Evolutionary conservation across 2,797 vertebrate genomes (phyloP), one percentile per base, ranked within the genome.

Genomic region (Antennarius maculatus): DNA sequence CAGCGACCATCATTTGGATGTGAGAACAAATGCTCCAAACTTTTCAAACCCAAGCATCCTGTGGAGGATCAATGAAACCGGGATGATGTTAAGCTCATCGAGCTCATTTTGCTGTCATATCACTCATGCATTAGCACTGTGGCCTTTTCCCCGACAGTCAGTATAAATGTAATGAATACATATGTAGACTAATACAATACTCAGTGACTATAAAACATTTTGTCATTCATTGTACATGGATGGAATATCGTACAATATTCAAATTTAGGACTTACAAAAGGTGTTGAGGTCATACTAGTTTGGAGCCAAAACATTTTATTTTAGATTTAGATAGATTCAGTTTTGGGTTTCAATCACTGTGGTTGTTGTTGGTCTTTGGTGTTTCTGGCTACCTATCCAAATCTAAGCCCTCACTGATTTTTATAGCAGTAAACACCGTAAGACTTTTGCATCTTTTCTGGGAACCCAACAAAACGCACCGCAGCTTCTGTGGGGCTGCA

Each of bases 341-440:
- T 23, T 23, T 23, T 23, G 23, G 23, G 23, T 23, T 23, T 69
- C 81, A 81, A 29, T 76, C 61, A 66, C 46, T 83, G 84, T 86
- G 73, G 71, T 77, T 88, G 66, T 72, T 86, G 80, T 60, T 86
- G 81, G 76, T 92, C 90, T 93, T 92, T 93, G 90, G 89, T 90
- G 81, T 85, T 77, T 75, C 74, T 71, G 65, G 68, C 66, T 76
- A 54, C 49, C 46, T 45, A 15, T 52, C 83, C 69, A 49, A 72
- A 66, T 52, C 69, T 70, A 37, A 5, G 6, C n/a, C 5, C 74
- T 96, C 91, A 96, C 79, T 94, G 87, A 5, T 87, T 84, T 82
- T 91, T 92, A 91, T 89, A 98, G 88, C 98, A 99, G 88, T 99
- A 99, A 87, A 97, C 97, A 0, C 97, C 98, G 0, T 95, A 97